These are phyloP conservation scores for Acleris laterana DNA, from an alignment of 2,888 invertebrate species.

Conservation along the genomic window DNA sequence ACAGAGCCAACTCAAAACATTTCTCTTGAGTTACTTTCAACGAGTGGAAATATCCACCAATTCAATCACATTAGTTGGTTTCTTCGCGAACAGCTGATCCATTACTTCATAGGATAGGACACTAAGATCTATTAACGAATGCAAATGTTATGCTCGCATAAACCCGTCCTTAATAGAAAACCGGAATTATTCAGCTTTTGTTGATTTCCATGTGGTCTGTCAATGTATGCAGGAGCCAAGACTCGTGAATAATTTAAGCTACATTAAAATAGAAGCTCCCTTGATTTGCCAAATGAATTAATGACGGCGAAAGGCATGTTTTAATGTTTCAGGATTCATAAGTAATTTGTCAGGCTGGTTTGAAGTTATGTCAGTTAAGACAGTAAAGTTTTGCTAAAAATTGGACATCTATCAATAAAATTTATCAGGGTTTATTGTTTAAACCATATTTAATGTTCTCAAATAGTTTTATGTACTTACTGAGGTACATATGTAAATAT, in stretches of 20 bases:
- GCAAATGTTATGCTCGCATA: slow-evolving; percentile 4
- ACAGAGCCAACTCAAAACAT: too few relatives aligned
- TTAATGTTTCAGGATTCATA: background rate
- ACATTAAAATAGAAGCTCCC: slow-evolving; percentile 19
- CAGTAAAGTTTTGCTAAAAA: background rate
- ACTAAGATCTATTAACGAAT: slow-evolving; percentile 1
- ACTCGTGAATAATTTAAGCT: slow-evolving; percentile 26
- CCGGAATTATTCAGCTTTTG: slow-evolving; percentile 11
- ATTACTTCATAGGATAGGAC: background rate
- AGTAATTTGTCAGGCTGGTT: background rate
- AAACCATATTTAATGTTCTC: too few relatives aligned
- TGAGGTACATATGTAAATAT: too few relatives aligned
- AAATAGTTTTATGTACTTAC: too few relatives aligned
- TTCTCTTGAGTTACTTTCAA: too few relatives aligned
- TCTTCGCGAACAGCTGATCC: background rate
- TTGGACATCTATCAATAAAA: background rate
- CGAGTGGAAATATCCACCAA: too few relatives aligned
- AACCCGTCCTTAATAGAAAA: background rate
- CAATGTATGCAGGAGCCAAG: slow-evolving; percentile 20
- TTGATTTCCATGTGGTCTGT: slow-evolving; percentile 14
- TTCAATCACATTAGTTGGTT: background rate
- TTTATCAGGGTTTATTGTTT: background rate
- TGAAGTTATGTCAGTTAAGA: background rate
- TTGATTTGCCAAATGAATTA: slow-evolving; percentile 8
- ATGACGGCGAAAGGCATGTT: background rate